These are phyloP conservation scores for Caenorhabditis imperialis DNA, from an alignment of 2,888 invertebrate species.

Conservation along the genomic window DNA sequence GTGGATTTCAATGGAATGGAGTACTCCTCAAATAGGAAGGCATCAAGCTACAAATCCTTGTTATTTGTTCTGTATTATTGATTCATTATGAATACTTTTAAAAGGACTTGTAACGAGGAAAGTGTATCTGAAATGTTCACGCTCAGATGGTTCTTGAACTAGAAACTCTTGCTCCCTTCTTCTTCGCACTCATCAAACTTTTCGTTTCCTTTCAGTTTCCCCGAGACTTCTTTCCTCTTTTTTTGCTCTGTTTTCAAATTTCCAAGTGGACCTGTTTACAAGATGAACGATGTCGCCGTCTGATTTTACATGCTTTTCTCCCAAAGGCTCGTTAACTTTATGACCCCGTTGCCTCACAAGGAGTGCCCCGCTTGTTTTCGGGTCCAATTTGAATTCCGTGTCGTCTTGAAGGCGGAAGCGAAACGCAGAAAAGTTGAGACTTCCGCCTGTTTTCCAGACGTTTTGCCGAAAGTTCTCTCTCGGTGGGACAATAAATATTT, in stretches of 20 bases:
- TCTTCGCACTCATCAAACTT: neutral
- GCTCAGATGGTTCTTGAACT: conserved; percentile 12
- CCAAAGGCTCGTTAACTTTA: conserved; percentile 42
- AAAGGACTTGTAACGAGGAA: neutral
- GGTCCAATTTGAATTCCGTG: conserved; percentile 38
- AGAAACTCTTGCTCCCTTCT: neutral
- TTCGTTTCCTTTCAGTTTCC: neutral
- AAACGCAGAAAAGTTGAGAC: too few species aligned
- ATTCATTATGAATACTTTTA: too few species aligned
- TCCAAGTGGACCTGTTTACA: conserved; percentile 36
- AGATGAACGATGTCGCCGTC: neutral
- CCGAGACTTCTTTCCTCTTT: neutral
- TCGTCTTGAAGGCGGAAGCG: too few species aligned
- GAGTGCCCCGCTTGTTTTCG: too few species aligned
- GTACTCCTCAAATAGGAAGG: too few species aligned
- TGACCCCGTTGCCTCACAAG: too few species aligned
- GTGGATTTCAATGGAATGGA: too few species aligned
- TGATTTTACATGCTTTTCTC: conserved; percentile 10
- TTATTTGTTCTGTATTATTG: too few species aligned
- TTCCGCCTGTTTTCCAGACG: neutral
- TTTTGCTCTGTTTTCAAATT: neutral
- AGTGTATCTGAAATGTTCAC: neutral
- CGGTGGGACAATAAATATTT: conserved; percentile 1
- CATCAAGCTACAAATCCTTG: too few species aligned
- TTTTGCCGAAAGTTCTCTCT: neutral